phyloP scores from a whole-genome alignment of 2,888 invertebrate genomes.

The Linnaemya tessellans region DNA sequence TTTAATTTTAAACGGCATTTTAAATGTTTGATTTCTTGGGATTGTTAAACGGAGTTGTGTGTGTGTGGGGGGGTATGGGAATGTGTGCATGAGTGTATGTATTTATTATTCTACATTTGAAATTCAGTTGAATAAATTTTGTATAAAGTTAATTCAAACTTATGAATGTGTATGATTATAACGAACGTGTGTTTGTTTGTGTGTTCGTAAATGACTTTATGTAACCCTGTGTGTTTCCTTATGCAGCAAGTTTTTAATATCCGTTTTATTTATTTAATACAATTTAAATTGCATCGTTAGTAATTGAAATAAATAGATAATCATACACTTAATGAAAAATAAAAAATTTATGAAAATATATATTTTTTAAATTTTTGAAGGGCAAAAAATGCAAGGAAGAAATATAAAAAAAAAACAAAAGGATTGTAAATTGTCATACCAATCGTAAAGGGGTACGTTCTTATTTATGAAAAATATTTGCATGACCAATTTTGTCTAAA shows the following conservation, averaged over 20 bases:
- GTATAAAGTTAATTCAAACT: constrained; percentile 32
- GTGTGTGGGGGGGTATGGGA: neutral
- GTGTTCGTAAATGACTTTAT: neutral
- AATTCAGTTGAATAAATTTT: constrained; percentile 35
- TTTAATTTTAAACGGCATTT: constrained; percentile 61
- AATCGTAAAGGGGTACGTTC: too few species aligned
- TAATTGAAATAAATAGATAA: constrained; percentile 64
- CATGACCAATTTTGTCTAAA: too few species aligned
- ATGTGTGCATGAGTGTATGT: neutral
- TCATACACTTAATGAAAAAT: constrained; percentile 19
- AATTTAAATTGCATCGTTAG: constrained; percentile 57
- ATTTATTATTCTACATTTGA: constrained; percentile 16
- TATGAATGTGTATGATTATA: neutral
- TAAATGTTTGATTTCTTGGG: constrained; percentile 43
- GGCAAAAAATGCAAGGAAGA: too few species aligned
- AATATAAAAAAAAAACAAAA: too few species aligned
- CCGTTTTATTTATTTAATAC: constrained; percentile 46
- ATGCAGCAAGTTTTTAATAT: constrained; percentile 8
- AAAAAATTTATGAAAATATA: neutral
- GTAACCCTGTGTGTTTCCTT: neutral
- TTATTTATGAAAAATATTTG: too few species aligned
- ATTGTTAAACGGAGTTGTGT: neutral
- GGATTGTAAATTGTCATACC: too few species aligned
- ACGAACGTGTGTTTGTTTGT: neutral
- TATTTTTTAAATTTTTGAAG: neutral